phyloP scores from a whole-genome alignment of 2,888 invertebrate species.

The Spisula solida region DNA sequence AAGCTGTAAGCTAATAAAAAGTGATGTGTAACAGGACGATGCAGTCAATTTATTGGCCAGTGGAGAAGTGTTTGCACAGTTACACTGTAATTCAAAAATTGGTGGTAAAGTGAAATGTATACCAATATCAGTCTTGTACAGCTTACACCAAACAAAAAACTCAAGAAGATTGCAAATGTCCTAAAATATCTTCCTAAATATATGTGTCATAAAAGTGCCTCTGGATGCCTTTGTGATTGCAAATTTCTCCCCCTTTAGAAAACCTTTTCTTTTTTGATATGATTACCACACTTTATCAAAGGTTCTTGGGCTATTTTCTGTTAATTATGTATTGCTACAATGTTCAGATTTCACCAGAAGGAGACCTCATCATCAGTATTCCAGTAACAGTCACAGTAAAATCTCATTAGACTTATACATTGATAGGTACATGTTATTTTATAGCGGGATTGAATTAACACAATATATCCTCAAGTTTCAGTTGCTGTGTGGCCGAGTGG shows the following conservation, averaged over 20 bases:
- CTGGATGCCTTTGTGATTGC: too few relatives aligned
- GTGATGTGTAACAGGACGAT: too few relatives aligned
- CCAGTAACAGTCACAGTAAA: neutral
- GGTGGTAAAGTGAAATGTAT: too few relatives aligned
- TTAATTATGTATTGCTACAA: slow-evolving; percentile 1
- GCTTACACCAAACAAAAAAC: too few relatives aligned
- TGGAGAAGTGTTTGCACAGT: too few relatives aligned
- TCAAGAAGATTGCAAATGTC: too few relatives aligned
- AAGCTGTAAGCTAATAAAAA: too few relatives aligned
- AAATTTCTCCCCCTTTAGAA: neutral
- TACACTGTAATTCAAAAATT: too few relatives aligned
- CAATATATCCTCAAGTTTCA: neutral
- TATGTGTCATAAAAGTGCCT: too few relatives aligned
- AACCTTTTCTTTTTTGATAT: neutral
- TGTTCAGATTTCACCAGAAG: neutral
- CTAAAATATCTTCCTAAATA: too few relatives aligned
- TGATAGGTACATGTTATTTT: slow-evolving; percentile 33
- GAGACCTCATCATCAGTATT: slow-evolving; percentile 26
- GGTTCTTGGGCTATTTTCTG: neutral
- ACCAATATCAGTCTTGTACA: too few relatives aligned
- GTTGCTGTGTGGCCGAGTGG: neutral
- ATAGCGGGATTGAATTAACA: slow-evolving; percentile 27
- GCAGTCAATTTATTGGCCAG: too few relatives aligned
- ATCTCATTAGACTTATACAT: neutral
- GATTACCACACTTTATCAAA: neutral